Base-by-base conservation (phyloP, 2,797 vertebrate species). In the Rachycentron canadum region DNA sequence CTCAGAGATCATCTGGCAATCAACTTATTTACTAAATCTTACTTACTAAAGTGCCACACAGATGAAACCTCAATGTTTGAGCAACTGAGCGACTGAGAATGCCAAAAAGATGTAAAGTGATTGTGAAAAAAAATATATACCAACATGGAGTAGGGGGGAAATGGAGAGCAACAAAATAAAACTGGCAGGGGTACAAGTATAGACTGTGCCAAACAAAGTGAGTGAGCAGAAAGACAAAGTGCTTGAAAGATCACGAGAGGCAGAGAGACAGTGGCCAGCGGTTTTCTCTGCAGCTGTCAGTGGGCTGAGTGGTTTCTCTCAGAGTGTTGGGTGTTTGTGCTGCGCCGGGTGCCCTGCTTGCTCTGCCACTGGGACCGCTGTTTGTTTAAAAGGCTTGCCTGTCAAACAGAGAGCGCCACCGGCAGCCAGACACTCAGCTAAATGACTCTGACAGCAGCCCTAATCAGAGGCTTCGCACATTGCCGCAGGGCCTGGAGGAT, bases 341-440 rank as follows among this genome's bases (percentile, higher is more conserved):
- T 74, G 84, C 87, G 67, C 85, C 75, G 83, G 89, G 85, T 93
- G 91, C 91, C 87, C 92, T 86, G 92, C 86, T 80, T 72, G 88
- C 89, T 90, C 90, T 78, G 91, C 91, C 91, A 92, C 92, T 91
- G 93, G 94, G 94, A 93, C 93, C 88, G 84, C 86, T 95, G 95
- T 96, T 96, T 95, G 94, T 95, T 95, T 95, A 95, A 95, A 95
- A 91, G 93, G 90, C 91, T 86, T 49, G 90, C 88, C 94, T 95
- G 95, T 96, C 95, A 95, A 96, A 95, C 93, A 96, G 87, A 93
- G 90, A 89, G 88, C 75, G 84, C 90, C 88, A 89, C 85, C 81
- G 82, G 91, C 84, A 89, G 91, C 93, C 90, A 94, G 93, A 93
- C 91, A 91, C 91, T 88, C 70, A 58, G 92, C 91, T 95, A 93